Evolutionary conservation across 2,797 vertebrate genomes (phyloP), one percentile per base, ranked within the genome.

Genomic region (Halcyon smyrnensis): DNA sequence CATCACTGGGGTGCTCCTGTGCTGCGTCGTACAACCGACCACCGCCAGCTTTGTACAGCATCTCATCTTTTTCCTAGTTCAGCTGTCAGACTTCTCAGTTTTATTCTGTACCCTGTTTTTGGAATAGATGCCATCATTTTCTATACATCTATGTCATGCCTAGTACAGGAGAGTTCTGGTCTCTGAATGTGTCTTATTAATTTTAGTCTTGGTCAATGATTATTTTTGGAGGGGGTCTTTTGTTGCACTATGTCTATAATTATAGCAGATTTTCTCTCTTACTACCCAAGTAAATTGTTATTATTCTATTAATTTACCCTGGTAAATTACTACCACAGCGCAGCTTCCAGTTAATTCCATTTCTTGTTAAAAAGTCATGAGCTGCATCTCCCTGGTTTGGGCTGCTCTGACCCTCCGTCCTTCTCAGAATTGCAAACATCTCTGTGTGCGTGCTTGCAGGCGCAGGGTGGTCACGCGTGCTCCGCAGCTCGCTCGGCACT

Each of bases 21-120:
- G 45, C 50, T 73, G 12, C 2, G 0, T 57, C 34, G 4, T 27
- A 15, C 0, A 2, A 65, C 28, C 48, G 32, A 0, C 17, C 63
- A 53, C 57, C 68, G 80, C 51, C 62, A 84, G 28, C 75, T 83
- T 70, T 60, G 14, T 41, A 19, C 36, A 21, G 3, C 34, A 8
- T 45, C 32, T 85, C 64, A 11, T 67, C 34, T 36, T 91, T 68
- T 87, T 53, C 36, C 25, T 43, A 2, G 89, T 65, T 79, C 51
- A 63, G n/a, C 41, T 53, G 8, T 60, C 73, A 88, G 28, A 78
- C 45, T 74, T 84, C 19, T 63, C 57, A 64, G 0, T 56, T 32
- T 15, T 71, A 19, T 27, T 68, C 65, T 59, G 59, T 73, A 18
- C 8, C 2, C 27, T 79, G 0, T 24, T 92, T 95, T 34, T 46